phyloP scores from a whole-genome alignment of 2,888 invertebrate genomes.

The Pseudococcus jackbeardsleyi region DNA sequence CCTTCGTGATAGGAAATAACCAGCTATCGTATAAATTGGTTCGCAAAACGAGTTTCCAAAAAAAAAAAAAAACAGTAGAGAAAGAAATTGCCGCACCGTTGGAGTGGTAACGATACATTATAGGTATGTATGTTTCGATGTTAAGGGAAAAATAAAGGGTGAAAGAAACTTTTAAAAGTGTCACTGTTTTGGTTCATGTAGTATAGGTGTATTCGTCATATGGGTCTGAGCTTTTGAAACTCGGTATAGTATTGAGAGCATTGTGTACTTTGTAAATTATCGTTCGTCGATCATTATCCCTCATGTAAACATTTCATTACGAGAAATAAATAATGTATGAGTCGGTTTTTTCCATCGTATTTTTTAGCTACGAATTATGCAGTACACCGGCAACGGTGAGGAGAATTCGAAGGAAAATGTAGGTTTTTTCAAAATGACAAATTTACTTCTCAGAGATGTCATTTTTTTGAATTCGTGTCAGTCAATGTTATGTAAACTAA shows the following conservation, averaged over 20 bases:
- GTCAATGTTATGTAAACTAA: background rate
- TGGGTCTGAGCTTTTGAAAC: background rate
- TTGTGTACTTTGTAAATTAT: slow-evolving; percentile 7
- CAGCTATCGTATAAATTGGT: slow-evolving; percentile 16
- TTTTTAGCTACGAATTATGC: background rate
- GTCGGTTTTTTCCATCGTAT: background rate
- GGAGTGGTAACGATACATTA: background rate
- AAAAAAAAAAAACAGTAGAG: background rate
- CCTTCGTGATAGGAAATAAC: slow-evolving; percentile 18
- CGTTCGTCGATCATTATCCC: background rate
- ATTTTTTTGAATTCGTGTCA: slow-evolving; percentile 18
- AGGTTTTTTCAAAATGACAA: background rate
- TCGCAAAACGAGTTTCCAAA: background rate
- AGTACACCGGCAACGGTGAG: background rate
- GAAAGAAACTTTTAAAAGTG: background rate
- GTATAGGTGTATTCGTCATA: background rate
- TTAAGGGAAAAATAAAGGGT: background rate
- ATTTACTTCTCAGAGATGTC: background rate
- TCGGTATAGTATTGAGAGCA: background rate
- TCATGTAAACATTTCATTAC: slow-evolving; percentile 13
- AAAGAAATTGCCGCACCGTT: background rate
- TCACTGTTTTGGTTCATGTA: background rate
- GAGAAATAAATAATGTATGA: slow-evolving; percentile 6
- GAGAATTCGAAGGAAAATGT: background rate
- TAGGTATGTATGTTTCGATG: slow-evolving; percentile 26